Percentiles rank a stretch among this genome's conserved stretches.
Evolutionary conservation across 2,888 invertebrate species (phyloP).

Genomic region (Erebia ligea): DNA sequence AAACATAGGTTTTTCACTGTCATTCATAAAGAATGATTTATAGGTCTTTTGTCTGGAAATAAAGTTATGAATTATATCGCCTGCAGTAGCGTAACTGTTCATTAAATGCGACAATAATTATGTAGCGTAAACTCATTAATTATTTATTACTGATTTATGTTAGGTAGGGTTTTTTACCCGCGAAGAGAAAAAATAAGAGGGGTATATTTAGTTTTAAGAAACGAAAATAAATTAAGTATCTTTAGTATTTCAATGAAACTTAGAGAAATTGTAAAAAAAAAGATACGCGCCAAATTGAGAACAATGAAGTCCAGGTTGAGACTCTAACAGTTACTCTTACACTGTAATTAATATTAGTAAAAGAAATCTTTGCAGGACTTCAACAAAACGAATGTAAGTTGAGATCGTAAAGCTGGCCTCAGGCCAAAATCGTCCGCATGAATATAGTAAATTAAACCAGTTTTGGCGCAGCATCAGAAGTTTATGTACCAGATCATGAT

Average conservation of each 20-base stretch:
- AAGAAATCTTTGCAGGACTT: conserved; percentile 10
- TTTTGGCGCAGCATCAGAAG: conserved; percentile 38
- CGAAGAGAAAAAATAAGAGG: too few species aligned
- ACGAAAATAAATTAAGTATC: too few species aligned
- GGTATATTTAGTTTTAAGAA: too few species aligned
- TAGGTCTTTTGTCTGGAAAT: conserved; percentile 11
- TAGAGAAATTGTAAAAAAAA: too few species aligned
- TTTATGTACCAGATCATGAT: conserved; percentile 41
- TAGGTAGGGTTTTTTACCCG: neutral
- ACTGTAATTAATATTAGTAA: too few species aligned
- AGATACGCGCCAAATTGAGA: too few species aligned
- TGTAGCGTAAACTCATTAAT: conserved; percentile 2
- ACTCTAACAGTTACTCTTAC: too few species aligned
- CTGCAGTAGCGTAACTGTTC: conserved; percentile 3
- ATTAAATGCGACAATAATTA: conserved; percentile 16
- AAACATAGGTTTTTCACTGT: conserved; percentile 10
- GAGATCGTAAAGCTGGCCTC: conserved; percentile 29
- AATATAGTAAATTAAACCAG: conserved; percentile 39
- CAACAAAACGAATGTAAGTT: conserved; percentile 24
- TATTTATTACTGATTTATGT: conserved; percentile 6
- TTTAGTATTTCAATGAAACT: too few species aligned
- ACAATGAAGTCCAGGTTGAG: too few species aligned
- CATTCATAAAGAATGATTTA: conserved; percentile 20
- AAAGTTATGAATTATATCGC: conserved; percentile 16
- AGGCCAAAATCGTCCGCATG: conserved; percentile 32